Conservation (phyloP, 2,797 vertebrate genomes). For the Sebastes wilsoni region DNA sequence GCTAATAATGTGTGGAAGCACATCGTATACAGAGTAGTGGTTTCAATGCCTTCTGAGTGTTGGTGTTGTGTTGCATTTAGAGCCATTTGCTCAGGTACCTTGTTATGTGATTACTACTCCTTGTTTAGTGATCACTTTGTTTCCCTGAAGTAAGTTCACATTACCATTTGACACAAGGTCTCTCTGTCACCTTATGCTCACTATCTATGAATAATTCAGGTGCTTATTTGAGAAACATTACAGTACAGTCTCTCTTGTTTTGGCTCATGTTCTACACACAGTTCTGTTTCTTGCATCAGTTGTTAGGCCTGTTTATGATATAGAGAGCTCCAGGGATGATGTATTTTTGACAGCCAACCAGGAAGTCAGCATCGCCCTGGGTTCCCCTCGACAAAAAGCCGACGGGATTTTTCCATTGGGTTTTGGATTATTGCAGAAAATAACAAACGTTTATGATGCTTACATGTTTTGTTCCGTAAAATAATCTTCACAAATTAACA, state of each 20-base stretch:
- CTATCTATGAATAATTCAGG: background rate
- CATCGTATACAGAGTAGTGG: background rate
- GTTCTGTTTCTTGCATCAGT: background rate
- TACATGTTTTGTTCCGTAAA: too few relatives aligned
- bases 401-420: accelerated
- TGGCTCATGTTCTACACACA: background rate
- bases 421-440: too few relatives aligned
- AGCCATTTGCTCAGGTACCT: background rate
- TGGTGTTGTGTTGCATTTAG: background rate
- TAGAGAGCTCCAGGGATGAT: too few relatives aligned
- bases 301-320: background rate
- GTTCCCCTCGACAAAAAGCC: too few relatives aligned
- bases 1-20: background rate
- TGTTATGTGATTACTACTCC: background rate
- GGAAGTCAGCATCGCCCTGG: too few relatives aligned
- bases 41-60: background rate
- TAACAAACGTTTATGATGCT: too few relatives aligned
- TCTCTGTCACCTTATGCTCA: background rate
- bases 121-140: background rate
- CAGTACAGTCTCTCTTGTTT: background rate
- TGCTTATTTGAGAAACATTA: background rate
- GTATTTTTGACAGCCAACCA: too few relatives aligned
- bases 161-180: background rate
- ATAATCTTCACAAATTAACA: too few relatives aligned
- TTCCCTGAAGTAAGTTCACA: background rate